phyloP scores from a whole-genome alignment of 2,113 vertebrate genomes.

The Carollia perspicillata region DNA sequence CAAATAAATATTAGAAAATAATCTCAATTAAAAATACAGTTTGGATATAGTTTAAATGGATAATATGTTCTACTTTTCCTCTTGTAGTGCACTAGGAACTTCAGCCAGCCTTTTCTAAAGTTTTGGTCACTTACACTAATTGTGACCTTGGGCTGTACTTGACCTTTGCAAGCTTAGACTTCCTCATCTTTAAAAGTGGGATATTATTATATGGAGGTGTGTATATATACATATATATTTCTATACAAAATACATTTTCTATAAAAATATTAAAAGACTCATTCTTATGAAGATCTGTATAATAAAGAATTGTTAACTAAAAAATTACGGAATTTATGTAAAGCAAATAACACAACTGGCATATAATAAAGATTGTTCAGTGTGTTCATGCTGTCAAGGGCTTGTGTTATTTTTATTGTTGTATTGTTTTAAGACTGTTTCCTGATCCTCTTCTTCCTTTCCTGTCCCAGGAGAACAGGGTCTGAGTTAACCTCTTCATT shows the following conservation, averaged over 20 bases:
- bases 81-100: background rate
- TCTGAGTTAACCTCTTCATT: rapidly evolving
- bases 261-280: background rate
- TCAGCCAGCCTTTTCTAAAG: background rate
- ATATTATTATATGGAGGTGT: background rate
- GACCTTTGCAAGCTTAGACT: background rate
- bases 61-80: background rate
- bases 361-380: background rate
- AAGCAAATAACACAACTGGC: background rate
- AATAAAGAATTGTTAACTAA: background rate
- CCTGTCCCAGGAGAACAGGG: background rate
- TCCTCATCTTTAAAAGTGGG: background rate
- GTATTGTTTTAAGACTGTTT: background rate
- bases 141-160: background rate
- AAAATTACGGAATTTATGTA: background rate
- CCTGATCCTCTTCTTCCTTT: background rate
- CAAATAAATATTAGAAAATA: background rate
- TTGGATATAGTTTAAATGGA: background rate
- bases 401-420: background rate
- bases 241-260: background rate
- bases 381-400: background rate
- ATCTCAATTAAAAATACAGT: background rate
- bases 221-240: background rate
- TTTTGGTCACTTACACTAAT: background rate
- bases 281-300: background rate